Evolutionary conservation across 2,888 invertebrate species (phyloP), one percentile per base, ranked within the genome.

Genomic region (Lottia gigantea): DNA sequence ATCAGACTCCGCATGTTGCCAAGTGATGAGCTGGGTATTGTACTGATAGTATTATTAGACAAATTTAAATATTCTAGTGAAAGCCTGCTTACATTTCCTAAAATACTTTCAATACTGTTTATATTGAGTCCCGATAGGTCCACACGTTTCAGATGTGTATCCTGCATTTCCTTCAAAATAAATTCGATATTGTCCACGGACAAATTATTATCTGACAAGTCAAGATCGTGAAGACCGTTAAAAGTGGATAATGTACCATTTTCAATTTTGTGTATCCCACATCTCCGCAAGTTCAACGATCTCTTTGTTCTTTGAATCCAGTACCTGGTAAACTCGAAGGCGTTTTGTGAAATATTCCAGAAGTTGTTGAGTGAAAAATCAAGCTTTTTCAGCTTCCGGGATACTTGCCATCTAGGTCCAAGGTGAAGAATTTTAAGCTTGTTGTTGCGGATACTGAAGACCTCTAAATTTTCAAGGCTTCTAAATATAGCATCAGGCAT

Each of bases 371-470:
- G 65, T 19, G 78, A 80, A 23, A 80, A 70, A 69, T 82, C 81
- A 14, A 83, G 64, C 26, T 71, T 70, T 46, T 66, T 55, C 31
- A 83, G 66, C 40, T 78, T 75, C 12, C 45, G 70, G 4, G 75
- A 72, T n/a, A 74, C 73, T 67, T 80, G 77, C 64, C 81, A 82
- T 11, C 81, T 73, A 0, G 76, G 63, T 15, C 80, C 80, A 8
- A 84, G 76, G 11, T 71, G 63, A 2, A 82, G 72, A 0, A 72
- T 61, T 0, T 67, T 71, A 12, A 83, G 46, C 8, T 72, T 69
- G 68, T 84, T 84, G 75, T 75, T 73, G 45, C 80, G 79, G 26
- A 82, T 61, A 65, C 83, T 80, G 25, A 84, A 72, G 23, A 72
- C 62, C 68, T 72, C 74, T 31, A 84, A 76, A 12, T 73, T 71